These are phyloP conservation scores for Enteromius mattozi DNA, from an alignment of 2,797 vertebrate species.

Conservation along the genomic window DNA sequence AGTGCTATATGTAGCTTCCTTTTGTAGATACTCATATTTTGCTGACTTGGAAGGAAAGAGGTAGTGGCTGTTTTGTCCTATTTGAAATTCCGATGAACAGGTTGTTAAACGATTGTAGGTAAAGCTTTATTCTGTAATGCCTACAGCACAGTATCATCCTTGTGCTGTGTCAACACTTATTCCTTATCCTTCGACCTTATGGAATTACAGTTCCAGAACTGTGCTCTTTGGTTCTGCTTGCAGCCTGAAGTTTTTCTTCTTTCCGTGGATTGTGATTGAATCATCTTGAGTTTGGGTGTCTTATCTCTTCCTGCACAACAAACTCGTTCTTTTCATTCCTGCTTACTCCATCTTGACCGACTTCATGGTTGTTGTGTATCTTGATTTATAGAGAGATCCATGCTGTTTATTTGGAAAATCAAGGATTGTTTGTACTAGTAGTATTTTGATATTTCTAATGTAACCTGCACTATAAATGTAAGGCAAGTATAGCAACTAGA, in stretches of 20 bases:
- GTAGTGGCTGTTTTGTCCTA: background rate
- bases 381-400: background rate
- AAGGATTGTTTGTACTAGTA: background rate
- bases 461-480: background rate
- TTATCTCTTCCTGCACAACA: background rate
- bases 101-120: background rate
- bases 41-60: background rate
- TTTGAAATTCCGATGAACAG: background rate
- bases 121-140: background rate
- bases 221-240: slow-evolving; percentile 14
- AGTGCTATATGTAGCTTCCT: background rate
- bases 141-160: background rate
- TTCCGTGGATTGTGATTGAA: slow-evolving; percentile 6
- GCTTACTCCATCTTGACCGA: slow-evolving; percentile 29
- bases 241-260: slow-evolving; percentile 19
- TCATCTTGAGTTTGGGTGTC: slow-evolving; percentile 17
- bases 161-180: slow-evolving; percentile 11
- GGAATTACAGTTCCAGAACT: background rate
- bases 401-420: slow-evolving; percentile 12
- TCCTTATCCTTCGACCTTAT: background rate
- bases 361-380: slow-evolving; percentile 23
- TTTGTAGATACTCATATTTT: slow-evolving; percentile 10
- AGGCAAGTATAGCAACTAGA: background rate
- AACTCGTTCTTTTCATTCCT: slow-evolving; percentile 8
- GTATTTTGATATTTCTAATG: background rate